Percentiles rank a stretch among this genome's conserved stretches.
These are phyloP conservation scores for Hyppa rectilinea DNA, from an alignment of 2,888 invertebrate species.

Conservation along the genomic window DNA sequence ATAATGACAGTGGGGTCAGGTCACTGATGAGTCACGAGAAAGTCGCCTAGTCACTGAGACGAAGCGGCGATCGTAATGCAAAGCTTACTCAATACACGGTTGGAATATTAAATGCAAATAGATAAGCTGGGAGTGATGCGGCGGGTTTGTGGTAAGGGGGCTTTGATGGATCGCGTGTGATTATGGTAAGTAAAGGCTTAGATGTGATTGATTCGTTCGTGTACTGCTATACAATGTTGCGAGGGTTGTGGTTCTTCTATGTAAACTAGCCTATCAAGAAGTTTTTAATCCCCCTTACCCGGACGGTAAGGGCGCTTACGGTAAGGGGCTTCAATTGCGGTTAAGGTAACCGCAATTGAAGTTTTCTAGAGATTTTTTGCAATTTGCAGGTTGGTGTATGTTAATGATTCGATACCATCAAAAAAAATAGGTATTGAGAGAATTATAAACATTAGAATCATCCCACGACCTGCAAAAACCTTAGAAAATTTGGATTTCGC, in stretches of 20 bases:
- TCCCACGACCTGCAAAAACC: too few relatives aligned
- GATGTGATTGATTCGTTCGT: conserved; percentile 18
- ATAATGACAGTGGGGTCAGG: conserved; percentile 52
- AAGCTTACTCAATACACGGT: conserved; percentile 45
- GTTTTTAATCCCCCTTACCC: too few relatives aligned
- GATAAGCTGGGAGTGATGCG: conserved; percentile 53
- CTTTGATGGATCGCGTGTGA: conserved; percentile 34
- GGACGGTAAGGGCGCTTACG: too few relatives aligned
- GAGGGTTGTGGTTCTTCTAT: background rate
- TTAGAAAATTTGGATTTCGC: too few relatives aligned
- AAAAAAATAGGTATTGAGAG: too few relatives aligned
- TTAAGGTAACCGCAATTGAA: too few relatives aligned
- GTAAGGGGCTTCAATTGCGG: too few relatives aligned
- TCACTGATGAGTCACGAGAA: conserved; percentile 64
- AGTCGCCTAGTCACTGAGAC: conserved; percentile 59
- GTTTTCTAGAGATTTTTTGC: too few relatives aligned
- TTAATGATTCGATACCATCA: too few relatives aligned
- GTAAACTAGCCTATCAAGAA: background rate
- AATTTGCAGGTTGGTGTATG: too few relatives aligned
- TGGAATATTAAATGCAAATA: conserved; percentile 52
- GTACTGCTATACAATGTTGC: background rate
- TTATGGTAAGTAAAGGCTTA: conserved; percentile 31
- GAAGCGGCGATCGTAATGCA: conserved; percentile 36
- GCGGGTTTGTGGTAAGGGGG: conserved; percentile 36
- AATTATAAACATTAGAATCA: too few relatives aligned